Percentiles rank a stretch among this genome's conserved stretches.
phyloP scores from a whole-genome alignment of 2,797 vertebrate species.

The Rallus crepitans region DNA sequence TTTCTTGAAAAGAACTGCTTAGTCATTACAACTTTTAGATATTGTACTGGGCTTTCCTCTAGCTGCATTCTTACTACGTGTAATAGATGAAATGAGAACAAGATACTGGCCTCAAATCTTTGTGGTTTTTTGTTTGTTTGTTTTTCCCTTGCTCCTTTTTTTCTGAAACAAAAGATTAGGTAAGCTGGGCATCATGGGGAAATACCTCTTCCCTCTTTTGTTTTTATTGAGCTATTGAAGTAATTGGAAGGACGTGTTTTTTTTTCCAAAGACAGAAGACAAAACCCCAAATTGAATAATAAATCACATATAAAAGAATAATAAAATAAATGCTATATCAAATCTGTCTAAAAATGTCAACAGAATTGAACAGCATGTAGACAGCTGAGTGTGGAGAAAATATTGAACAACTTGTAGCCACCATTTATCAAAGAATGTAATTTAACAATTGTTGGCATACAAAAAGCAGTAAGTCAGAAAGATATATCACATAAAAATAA shows the following conservation, averaged over 20 bases:
- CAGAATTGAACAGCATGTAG: conserved; percentile 47
- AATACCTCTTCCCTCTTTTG: conserved; percentile 2
- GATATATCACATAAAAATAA: conserved; percentile 52
- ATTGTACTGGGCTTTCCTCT: not conserved
- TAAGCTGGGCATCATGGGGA: not conserved
- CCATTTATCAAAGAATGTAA: conserved; percentile 66
- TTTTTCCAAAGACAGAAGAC: conserved; percentile 33
- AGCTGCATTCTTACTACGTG: rapidly evolving
- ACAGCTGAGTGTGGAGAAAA: conserved; percentile 50
- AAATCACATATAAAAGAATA: conserved; percentile 55
- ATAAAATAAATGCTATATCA: conserved; percentile 68
- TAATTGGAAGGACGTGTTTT: not conserved
- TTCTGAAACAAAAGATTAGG: not conserved
- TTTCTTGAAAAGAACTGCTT: not conserved
- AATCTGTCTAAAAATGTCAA: conserved; percentile 57
- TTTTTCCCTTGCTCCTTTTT: not conserved
- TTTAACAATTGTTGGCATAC: conserved; percentile 58
- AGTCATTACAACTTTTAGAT: not conserved
- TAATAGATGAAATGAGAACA: not conserved
- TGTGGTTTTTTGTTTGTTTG: not conserved
- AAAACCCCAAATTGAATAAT: conserved; percentile 50
- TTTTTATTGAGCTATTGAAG: conserved; percentile 55
- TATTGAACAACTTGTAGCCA: conserved; percentile 58
- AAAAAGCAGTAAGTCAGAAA: conserved; percentile 54
- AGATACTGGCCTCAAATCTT: not conserved